Conservation (phyloP, 2,797 vertebrate species). For the Melanotaenia maccullochi region DNA sequence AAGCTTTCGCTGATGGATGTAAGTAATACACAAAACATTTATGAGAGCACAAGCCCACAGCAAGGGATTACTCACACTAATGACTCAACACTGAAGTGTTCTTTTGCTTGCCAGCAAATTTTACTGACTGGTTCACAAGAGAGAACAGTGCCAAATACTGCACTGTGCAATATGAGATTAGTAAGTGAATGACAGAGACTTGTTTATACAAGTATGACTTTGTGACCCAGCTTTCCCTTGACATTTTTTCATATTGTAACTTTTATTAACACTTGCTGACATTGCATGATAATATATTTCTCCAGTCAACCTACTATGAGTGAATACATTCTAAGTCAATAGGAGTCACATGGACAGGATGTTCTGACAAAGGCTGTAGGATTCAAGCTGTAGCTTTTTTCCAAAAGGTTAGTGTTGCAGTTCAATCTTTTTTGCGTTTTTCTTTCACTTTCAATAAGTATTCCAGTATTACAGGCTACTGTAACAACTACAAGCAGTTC, state of each 20-base stretch:
- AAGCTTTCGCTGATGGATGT: background rate
- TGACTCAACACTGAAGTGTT: background rate
- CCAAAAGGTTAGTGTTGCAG: background rate
- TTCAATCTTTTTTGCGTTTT: background rate
- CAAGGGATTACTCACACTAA: background rate
- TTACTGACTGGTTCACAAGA: background rate
- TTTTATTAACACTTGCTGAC: slow-evolving; percentile 4
- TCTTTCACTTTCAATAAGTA: too few relatives aligned
- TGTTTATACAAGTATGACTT: background rate
- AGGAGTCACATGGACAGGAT: slow-evolving; percentile 2
- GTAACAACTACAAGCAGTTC: too few relatives aligned
- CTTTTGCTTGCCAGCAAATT: background rate
- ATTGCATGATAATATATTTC: slow-evolving; percentile 5
- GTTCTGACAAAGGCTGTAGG: background rate
- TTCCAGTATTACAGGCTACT: too few relatives aligned
- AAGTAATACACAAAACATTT: background rate
- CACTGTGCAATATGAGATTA: background rate
- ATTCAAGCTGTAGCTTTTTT: background rate
- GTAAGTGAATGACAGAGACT: background rate
- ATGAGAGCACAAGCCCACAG: background rate
- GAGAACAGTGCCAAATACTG: background rate
- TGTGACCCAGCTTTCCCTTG: background rate
- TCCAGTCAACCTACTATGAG: slow-evolving; percentile 1
- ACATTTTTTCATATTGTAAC: slow-evolving; percentile 3
- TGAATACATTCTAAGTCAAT: background rate